Evolutionary conservation across 37 sponge, comb jelly and placozoan genomes (phyloP), one percentile per base, ranked within the genome.

Genomic region (Eunapius fragilis): DNA sequence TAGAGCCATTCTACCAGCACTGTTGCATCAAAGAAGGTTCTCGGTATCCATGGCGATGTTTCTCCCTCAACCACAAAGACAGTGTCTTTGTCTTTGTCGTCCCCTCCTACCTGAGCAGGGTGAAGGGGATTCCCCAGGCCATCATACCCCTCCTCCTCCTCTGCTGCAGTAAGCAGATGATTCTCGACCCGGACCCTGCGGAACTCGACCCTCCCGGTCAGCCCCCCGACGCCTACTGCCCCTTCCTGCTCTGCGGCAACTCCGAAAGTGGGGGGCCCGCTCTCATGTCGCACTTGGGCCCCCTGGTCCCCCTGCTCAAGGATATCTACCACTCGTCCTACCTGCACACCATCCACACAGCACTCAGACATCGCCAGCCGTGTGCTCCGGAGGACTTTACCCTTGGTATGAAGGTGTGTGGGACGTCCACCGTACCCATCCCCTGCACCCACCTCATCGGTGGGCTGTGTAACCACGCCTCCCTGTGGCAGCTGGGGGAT

Each of bases 381-480:
- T 26, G 82, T 31, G 32, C 38, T 31, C 37, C 72, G 0, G 38
- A 37, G 6, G 90, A 85, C 67, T 86, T 91, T 70, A 36, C 27
- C 23, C 6, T 48, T 2, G 86, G 68, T 2, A 28, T 86, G 19
- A 27, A 26, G 2, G 68, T 91, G 6, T 91, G 91, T 67, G 6
- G 31, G 4, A 45, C 31, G 4, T 33, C 74, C 33, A 67, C 72
- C 25, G 38, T 84, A 2, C n/a, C 84, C 0, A 35, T 91, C 31
- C 84, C 84, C 84, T 4, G 82, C 80, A 91, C 91, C 26, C 87
- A 87, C 0, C 87, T 91, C 10, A 23, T 91, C 17, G 79, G 70
- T 2, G 81, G 78, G 5, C 80, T 91, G 22, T 91, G 91, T 31
- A 37, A 58, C 5, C 91, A 91, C 68, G 36, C 84, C 72, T 23